These are phyloP conservation scores for Chamaea fasciata DNA, from an alignment of 2,113 vertebrate species.

Conservation along the genomic window DNA sequence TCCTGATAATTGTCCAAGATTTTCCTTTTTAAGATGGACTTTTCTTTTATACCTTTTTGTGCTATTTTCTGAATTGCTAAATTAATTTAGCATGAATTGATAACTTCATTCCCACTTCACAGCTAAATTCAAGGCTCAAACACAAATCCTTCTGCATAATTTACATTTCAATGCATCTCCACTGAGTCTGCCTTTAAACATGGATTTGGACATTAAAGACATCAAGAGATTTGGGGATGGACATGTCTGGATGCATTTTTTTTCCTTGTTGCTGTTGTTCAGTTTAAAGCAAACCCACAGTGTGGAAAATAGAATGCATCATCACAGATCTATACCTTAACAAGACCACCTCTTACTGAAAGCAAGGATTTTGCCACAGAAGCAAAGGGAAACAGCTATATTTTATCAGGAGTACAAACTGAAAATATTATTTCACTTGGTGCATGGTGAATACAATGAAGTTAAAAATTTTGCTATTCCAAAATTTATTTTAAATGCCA, in stretches of 20 bases:
- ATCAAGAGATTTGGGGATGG: neutral
- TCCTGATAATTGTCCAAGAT: conserved; percentile 49
- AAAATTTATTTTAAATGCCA: neutral
- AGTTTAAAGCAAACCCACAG: neutral
- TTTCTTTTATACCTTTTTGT: neutral
- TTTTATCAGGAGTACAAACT: neutral
- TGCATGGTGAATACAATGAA: neutral
- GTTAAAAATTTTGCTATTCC: neutral
- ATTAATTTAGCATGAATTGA: conserved; percentile 1
- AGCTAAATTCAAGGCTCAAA: neutral
- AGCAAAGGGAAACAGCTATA: neutral
- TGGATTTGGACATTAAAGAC: neutral
- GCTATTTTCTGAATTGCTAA: neutral
- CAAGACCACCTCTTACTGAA: neutral
- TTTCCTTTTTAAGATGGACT: neutral
- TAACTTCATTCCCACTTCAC: conserved; percentile 13
- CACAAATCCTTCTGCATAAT: neutral
- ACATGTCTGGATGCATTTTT: neutral
- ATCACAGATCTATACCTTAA: neutral
- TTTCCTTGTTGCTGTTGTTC: neutral
- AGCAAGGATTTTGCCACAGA: neutral
- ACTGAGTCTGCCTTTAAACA: neutral
- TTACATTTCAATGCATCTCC: neutral
- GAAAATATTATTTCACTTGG: neutral
- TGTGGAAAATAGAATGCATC: neutral